Conservation (phyloP, 1,140 invertebrate species). For the Diabrotica virgifera region DNA sequence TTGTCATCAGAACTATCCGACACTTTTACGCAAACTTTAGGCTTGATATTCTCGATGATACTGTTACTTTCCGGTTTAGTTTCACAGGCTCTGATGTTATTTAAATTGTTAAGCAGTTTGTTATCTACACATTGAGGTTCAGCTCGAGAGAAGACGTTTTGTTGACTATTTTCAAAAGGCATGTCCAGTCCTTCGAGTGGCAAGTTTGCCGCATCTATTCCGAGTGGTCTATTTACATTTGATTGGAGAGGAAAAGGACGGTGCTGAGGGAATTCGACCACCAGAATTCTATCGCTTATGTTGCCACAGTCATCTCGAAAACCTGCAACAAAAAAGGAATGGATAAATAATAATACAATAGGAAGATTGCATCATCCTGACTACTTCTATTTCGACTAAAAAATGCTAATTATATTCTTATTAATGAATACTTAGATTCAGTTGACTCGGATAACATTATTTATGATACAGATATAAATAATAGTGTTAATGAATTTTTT, state of each 20-base stretch:
- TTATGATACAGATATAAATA: too few relatives aligned
- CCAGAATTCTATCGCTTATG: constrained; percentile 75
- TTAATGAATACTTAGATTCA: too few relatives aligned
- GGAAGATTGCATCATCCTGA: too few relatives aligned
- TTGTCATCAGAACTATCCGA: constrained; percentile 23
- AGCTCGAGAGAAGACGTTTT: constrained; percentile 20
- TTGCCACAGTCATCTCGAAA: constrained; percentile 67
- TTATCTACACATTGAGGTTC: constrained; percentile 20
- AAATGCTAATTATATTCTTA: too few relatives aligned
- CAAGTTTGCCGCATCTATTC: constrained; percentile 37
- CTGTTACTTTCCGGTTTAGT: neutral
- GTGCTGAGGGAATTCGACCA: constrained; percentile 69
- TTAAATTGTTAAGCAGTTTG: constrained; percentile 33
- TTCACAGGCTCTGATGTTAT: constrained; percentile 42
- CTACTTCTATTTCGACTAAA: too few relatives aligned
- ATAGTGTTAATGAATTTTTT: too few relatives aligned
- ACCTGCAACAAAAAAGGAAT: constrained; percentile 54
- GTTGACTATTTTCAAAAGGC: constrained; percentile 28
- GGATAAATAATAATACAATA: too few relatives aligned
- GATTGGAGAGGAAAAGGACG: constrained; percentile 31
- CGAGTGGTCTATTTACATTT: constrained; percentile 40
- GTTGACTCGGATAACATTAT: too few relatives aligned
- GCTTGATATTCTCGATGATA: neutral
- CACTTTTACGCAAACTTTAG: constrained; percentile 6
- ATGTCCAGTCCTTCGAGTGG: constrained; percentile 33